Base-by-base conservation (phyloP, 1,140 invertebrate genomes). In the Tetramorium simillimum region DNA sequence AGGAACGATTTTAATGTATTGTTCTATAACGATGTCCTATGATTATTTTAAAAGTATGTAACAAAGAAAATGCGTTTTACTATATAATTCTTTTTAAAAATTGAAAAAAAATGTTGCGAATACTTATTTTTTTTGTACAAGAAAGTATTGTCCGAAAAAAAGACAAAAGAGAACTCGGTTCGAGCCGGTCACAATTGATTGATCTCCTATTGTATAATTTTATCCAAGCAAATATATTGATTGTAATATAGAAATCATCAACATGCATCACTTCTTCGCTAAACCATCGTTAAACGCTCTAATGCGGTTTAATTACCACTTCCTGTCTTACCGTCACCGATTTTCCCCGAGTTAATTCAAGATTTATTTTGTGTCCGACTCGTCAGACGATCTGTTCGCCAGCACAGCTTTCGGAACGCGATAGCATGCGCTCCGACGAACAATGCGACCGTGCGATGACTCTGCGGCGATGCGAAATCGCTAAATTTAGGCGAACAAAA, bases 401-500 rank as follows among this genome's bases (percentile, higher is more conserved):
- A 37, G 18, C 21, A 21, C 51, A 40, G 63, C 33, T 69, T 24
- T 51, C 33, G 33, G 49, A 81, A 43, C 40, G 46, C 16, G n/a
- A 70, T 14, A 56, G 18, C 37, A 43, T 9, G 18, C 24, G 40
- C 21, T 18, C 18, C 12, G 12, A 53, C 67, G 65, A 58, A 72
- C 65, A 58, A 72, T 82, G 78, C 67, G 56, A 72, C 65, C 43
- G 58, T 72, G 78, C 67, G 56, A 72, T 72, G 78, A 82, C 37
- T 72, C 37, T 40, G 3, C 33, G 49, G 65, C 51, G 21, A 82
- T 37, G 67, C 67, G 67, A 73, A 56, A 82, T 60, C 67, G 80
- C 80, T 82, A 82, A 82, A 82, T 82, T 82, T 82, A 82, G 67
- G 58, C 67, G 51, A 70, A 69, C 78, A 72, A 82, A 62, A 73